Evolutionary conservation across 2,888 invertebrate species (phyloP), one percentile per base, ranked within the genome.

Genomic region (Epistrophella euchroma): DNA sequence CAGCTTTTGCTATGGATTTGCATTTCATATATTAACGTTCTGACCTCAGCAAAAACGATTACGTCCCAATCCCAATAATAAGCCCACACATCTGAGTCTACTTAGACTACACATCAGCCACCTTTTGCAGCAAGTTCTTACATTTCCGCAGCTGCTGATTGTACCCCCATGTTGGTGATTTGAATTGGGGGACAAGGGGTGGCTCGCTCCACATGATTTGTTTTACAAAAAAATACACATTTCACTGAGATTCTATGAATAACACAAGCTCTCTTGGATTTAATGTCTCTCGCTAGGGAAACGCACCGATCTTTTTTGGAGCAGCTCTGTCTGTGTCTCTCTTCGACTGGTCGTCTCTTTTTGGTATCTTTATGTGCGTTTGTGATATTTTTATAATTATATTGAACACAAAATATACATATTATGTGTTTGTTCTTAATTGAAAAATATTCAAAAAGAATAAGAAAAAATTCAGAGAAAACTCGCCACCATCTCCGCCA

Each of bases 361-460:
- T 35, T 66, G 58, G 19, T 40, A 40, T 50, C 28, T 52, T 58
- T 19, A 32, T 62, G 40, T 84, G 45, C 60, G 40, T 77, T 75
- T 37, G 70, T 71, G 86, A 74, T 86, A 86, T 86, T 78, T 86
- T 82, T 86, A 74, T 78, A 86, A 73, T 74, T 82, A 74, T 82
- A 74, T 86, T 66, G 71, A 85, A 40, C 35, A 40, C 37, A 60
- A 85, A 85, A 81, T 72, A 84, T 80, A 82, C 60, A 82, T 66
- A 73, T 79, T 74, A 70, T 74, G 72, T 85, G 70, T 82, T 66
- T 56, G 71, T 79, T 74, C 75, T 70, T 84, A 84, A 75, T 80
- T 77, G 62, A 81, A 81, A 85, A 85, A 56, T 76, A 80, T 82
- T 81, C 50, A 45, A 50, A 82, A 62, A 35, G 45, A 82, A 81